Percentiles rank a stretch among this genome's conserved stretches.
Conservation (phyloP, 2,888 invertebrate genomes). For the Pseudococcus viburni region DNA sequence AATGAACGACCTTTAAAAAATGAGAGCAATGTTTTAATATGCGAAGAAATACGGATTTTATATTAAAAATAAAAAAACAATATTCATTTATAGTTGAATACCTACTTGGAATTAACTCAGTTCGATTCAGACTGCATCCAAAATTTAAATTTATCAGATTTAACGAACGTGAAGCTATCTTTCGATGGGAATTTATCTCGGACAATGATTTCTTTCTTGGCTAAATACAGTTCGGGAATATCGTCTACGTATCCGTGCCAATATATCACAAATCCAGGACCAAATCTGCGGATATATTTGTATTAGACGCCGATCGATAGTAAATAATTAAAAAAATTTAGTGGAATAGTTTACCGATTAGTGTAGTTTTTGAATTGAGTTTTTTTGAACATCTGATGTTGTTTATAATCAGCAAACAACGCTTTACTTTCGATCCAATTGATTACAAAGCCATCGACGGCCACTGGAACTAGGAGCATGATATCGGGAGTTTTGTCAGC, state of each 20-base stretch:
- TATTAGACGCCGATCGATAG: background rate
- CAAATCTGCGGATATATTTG: conserved; percentile 24
- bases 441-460: conserved; percentile 59
- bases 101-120: background rate
- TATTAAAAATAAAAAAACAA: background rate
- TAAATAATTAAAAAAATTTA: background rate
- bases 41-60: background rate
- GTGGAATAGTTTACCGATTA: conserved; percentile 33
- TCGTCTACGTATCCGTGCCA: conserved; percentile 61
- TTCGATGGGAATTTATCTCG: conserved; percentile 59
- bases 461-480: conserved; percentile 58
- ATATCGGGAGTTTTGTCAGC: conserved; percentile 62
- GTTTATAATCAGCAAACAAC: conserved; percentile 57
- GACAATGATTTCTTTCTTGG: conserved; percentile 58
- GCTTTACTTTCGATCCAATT: conserved; percentile 65
- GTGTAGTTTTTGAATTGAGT: conserved; percentile 63
- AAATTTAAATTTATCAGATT: conserved; percentile 54
- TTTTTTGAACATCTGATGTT: conserved; percentile 60
- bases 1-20: background rate
- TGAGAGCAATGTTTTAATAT: background rate
- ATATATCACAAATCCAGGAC: conserved; percentile 62
- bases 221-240: conserved; percentile 46
- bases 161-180: conserved; percentile 58
- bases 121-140: conserved; percentile 60
- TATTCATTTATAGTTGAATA: background rate